Conservation (phyloP, 2,888 invertebrate genomes). For the Pediacus dermestoides region DNA sequence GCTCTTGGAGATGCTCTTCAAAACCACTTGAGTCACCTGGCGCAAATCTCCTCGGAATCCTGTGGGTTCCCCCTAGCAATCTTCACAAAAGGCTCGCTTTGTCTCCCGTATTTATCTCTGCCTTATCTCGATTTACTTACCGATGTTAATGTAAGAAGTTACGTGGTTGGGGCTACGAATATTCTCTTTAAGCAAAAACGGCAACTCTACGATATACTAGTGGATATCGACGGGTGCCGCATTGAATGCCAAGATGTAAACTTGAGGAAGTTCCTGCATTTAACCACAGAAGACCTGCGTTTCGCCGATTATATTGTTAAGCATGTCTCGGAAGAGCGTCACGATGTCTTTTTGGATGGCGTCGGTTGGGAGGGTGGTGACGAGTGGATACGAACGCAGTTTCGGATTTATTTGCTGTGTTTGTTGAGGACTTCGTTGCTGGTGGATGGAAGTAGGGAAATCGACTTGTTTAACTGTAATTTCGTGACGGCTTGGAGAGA, state of each 20-base stretch:
- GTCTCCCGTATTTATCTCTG: slow-evolving; percentile 92
- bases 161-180: slow-evolving; percentile 96
- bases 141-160: slow-evolving; percentile 81
- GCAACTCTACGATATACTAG: slow-evolving; percentile 85
- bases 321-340: slow-evolving; percentile 61
- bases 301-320: slow-evolving; percentile 92
- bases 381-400: slow-evolving; percentile 94
- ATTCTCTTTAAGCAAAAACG: slow-evolving; percentile 95
- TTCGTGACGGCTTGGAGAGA: slow-evolving; percentile 83
- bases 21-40: slow-evolving; percentile 59
- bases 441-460: slow-evolving; percentile 73
- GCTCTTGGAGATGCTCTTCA: slow-evolving; percentile 57
- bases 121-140: slow-evolving; percentile 90
- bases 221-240: slow-evolving; percentile 82
- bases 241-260: slow-evolving; percentile 79
- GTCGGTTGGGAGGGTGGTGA: slow-evolving; percentile 91
- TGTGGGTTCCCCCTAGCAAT: slow-evolving; percentile 85
- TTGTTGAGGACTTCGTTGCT: slow-evolving; percentile 74
- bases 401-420: slow-evolving; percentile 80
- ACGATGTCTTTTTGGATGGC: slow-evolving; percentile 69
- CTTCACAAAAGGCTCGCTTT: slow-evolving; percentile 88
- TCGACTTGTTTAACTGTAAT: slow-evolving; percentile 81
- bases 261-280: slow-evolving; percentile 74
- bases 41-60: slow-evolving; percentile 64
- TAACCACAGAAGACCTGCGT: slow-evolving; percentile 91